These are phyloP conservation scores for Musca domestica DNA, from an alignment of 1,140 invertebrate genomes.

Conservation along the genomic window DNA sequence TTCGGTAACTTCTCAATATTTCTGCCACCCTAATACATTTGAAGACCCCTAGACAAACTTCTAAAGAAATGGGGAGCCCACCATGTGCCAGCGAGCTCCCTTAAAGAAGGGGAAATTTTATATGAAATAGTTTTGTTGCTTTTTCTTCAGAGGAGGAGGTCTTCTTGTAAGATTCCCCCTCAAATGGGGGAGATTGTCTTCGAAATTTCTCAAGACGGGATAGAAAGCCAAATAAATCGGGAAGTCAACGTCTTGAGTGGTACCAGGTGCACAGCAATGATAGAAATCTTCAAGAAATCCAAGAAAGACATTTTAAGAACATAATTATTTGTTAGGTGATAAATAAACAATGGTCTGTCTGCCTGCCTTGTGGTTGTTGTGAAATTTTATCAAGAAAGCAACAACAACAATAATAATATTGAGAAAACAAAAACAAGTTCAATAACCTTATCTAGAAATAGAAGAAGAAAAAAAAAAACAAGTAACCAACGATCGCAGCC, in stretches of 20 bases:
- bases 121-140: background rate
- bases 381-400: background rate
- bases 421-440: background rate
- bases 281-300: background rate
- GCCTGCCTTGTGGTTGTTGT: background rate
- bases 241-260: slow-evolving; percentile 12
- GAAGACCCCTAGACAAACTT: slow-evolving; percentile 21
- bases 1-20: background rate
- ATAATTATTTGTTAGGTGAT: background rate
- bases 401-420: background rate
- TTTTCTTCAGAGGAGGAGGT: too few species aligned
- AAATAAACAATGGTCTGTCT: background rate
- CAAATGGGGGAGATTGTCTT: background rate
- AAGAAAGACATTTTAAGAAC: background rate
- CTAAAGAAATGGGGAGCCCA: slow-evolving; percentile 6
- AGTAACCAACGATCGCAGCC: too few species aligned
- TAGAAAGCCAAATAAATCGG: slow-evolving; percentile 1
- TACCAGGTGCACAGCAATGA: background rate
- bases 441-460: background rate
- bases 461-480: too few species aligned
- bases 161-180: background rate
- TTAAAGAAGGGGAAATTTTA: background rate
- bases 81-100: background rate
- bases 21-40: background rate
- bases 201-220: background rate